Evolutionary conservation across 1,140 invertebrate species (phyloP), one percentile per base, ranked within the genome.

Genomic region (Drosophila simulans): DNA sequence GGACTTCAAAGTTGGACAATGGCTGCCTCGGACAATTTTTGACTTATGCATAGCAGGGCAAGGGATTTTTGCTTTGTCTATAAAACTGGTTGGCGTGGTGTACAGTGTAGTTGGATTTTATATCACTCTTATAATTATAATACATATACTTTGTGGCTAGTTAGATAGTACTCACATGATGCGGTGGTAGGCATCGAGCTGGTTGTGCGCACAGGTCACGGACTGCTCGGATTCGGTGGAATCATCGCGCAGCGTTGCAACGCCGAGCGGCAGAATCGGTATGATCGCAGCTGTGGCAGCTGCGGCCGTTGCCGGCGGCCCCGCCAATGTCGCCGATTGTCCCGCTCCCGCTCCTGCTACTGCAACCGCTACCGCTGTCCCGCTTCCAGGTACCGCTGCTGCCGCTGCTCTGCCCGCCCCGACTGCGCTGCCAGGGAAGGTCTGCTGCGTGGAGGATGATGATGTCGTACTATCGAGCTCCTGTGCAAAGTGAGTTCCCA

Each of bases 251-350:
- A 92, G 79, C 53, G 91, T 91, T 37, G 91, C 91, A 79, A 92
- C 91, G 72, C 91, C 91, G 68, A 92, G 80, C 80, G 91, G 91
- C 77, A 92, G 25, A 43, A 92, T 92, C 25, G 91, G 91, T 60
- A 92, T 92, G 77, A 92, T 92, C 48, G 91, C 91, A 90, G 91
- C 91, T 91, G 91, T 91, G 51, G 91, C 91, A 83, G 91, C 91
- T 85, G 91, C 91, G 66, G 91, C 91, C 79, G 91, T 92, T 92
- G 91, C 90, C 80, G 91, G 88, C 66, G 91, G 91, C 77, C 81
- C 90, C 83, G 90, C 80, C 90, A 92, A 89, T 88, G 83, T 85
- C 81, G 91, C 79, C 79, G 92, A 74, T 69, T 75, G 73, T 75
- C 74, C 75, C 71, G 71, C 62, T 45, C 42, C 42, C 42, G 42